Base-by-base conservation (phyloP, 2,797 vertebrate genomes). In the Sebastes vulpes region DNA sequence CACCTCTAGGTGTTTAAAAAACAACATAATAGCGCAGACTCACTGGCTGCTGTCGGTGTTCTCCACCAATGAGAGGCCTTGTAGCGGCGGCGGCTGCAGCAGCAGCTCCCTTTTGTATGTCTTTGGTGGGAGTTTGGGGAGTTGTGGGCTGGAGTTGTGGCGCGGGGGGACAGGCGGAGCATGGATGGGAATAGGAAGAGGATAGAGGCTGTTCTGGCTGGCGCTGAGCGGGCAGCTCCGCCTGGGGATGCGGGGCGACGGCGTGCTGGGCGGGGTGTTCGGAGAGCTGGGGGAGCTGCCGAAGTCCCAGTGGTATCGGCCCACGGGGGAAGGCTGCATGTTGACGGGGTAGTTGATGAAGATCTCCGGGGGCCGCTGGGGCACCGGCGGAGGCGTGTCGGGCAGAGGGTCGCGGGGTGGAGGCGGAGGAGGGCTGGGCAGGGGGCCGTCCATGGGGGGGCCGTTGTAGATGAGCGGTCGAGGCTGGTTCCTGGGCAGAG, bases 51-150 rank as follows among this genome's bases (percentile, higher is more conserved):
- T 94, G 94, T 99, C 97, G 46, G 97, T 90, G 79, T 98, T 97
- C 92, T 99, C 98, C 90, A 98, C 93, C 95, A 98, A 93, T 77
- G 98, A 96, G 83, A 97, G 96, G 95, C 97, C 96, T 84, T 97
- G 97, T 91, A 97, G 89, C 48, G 97, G 96, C 21, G 16, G 61
- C 21, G 16, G 61, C 38, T n/a, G 95, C 88, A 97, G 97, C 57
- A 97, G 95, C 94, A 97, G 95, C 94, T 99, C 98, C 96, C 98
- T 96, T 94, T 99, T 99, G 88, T 99, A 99, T 83, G 98, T 99
- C 98, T 99, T 99, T 97, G 98, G 98, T 57, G 98, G 98, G 93
- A 99, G 97, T 96, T 99, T 99, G 21, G 98, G 98, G 28, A 98
- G 94, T 84, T 97, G 96, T 1, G 97, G 96, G 91, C 96, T 97